These are phyloP conservation scores for Drosophila affinis DNA, from an alignment of 2,888 invertebrate species.

Conservation along the genomic window DNA sequence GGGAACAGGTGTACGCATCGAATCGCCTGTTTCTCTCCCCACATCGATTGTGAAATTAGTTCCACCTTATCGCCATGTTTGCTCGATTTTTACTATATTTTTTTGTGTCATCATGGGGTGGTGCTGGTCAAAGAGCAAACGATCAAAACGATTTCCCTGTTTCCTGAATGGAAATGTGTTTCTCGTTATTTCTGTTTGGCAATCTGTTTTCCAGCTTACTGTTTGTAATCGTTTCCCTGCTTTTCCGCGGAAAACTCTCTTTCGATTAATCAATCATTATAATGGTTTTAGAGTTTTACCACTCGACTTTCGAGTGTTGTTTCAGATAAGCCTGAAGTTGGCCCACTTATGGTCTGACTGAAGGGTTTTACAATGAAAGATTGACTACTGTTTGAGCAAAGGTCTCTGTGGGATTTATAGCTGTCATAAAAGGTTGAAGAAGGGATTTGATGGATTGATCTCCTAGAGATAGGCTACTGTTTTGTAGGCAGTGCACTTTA, in stretches of 20 bases:
- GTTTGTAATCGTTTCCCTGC: no score
- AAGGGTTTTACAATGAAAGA: constrained; percentile 10
- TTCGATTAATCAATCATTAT: constrained; percentile 29
- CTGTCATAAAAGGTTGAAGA: constrained; percentile 1
- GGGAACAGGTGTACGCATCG: constrained; percentile 17
- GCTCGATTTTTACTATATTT: constrained; percentile 16
- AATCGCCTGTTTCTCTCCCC: background rate
- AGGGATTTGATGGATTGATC: background rate
- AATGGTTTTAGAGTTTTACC: background rate
- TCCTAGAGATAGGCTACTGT: background rate
- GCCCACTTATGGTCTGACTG: constrained; percentile 5
- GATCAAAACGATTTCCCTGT: background rate
- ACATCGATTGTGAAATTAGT: constrained; percentile 31
- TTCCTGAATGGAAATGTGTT: background rate
- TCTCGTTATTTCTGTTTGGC: background rate
- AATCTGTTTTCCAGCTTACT: background rate
- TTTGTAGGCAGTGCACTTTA: background rate
- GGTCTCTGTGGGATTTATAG: background rate
- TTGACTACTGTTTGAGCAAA: constrained; percentile 1
- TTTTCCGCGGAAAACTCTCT: background rate
- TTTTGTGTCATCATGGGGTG: background rate
- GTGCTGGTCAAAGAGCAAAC: constrained; percentile 17
- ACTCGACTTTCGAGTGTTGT: constrained; percentile 12
- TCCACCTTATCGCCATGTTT: constrained; percentile 32
- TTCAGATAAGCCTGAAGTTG: constrained; percentile 24